Evolutionary conservation across 2,888 invertebrate genomes (phyloP), one percentile per base, ranked within the genome.

Genomic region (Scaptodrosophila latifasciaeformis): DNA sequence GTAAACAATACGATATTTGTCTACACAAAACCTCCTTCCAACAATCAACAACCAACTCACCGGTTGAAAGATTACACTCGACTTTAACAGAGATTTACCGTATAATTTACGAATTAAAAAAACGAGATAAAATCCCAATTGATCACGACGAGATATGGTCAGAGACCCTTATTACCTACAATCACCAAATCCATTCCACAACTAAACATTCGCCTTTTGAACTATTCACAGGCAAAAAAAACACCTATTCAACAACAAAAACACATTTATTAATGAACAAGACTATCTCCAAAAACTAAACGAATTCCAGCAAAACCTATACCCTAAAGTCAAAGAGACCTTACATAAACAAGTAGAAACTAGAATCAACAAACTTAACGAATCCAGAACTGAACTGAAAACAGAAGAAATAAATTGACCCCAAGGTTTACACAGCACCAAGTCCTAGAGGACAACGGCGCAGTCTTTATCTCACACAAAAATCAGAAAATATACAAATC

Each of bases 201-300:
- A 54, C 54, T 18, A 59, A 54, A 49, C 18, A 31, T 7, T 54
- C 53, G 1, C 49, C 54, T 2, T 49, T 19, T 12, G 58, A 54
- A 24, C 12, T 51, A 12, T 47, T 51, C 21, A 34, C 3, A 1
- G 51, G 50, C n/a, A n/a, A 1, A 40, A 43, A 40, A 31, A 34
- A n/a, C 46, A 37, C 9, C 39, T 39, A 34, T 56, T 51, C 31
- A 46, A 34, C 9, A 48, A 48, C 12, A 37, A 19, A 9, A 37
- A 12, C n/a, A 27, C 42, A 43, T 42, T 12, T 12, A 46, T 3
- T 7, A 42, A 30, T 13, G 35, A 7, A 7, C 55, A 50, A 17
- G 55, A 45, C 12, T 50, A 49, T 29, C 15, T 55, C 4, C 19
- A 49, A n/a, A 50, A 50, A 45, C 49, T 55, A 2, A 50, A 37